Evolutionary conservation across 2,888 invertebrate genomes (phyloP).

Genomic region (Mongoloraphidia duomilia): DNA sequence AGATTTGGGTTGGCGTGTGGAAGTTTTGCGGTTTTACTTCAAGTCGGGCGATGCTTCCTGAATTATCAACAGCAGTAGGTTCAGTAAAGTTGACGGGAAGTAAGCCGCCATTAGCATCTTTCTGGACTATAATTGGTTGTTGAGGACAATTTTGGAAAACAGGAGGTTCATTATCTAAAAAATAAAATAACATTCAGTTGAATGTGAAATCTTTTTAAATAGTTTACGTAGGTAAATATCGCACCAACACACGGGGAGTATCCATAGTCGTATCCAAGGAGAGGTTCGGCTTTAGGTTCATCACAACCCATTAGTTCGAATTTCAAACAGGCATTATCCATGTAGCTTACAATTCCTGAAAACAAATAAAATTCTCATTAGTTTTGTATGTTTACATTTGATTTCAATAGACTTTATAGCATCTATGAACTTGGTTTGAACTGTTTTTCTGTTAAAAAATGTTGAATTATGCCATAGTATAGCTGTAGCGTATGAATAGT

Average conservation of each 20-base stretch:
- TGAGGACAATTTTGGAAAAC: slow-evolving; percentile 94
- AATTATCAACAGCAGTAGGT: slow-evolving; percentile 89
- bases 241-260: slow-evolving; percentile 82
- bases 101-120: slow-evolving; percentile 78
- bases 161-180: slow-evolving; percentile 83
- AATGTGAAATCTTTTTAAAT: not conserved
- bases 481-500: not conserved
- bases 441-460: not conserved
- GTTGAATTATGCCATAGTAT: not conserved
- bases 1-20: slow-evolving; percentile 72
- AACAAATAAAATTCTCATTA: not conserved
- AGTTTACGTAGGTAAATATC: slow-evolving; percentile 17
- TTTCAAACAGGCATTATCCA: slow-evolving; percentile 91
- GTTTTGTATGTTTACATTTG: not conserved
- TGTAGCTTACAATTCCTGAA: slow-evolving; percentile 81
- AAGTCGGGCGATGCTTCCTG: slow-evolving; percentile 82
- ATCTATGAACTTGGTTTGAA: no score
- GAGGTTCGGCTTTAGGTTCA: slow-evolving; percentile 63
- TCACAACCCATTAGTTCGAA: slow-evolving; percentile 95
- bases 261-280: slow-evolving; percentile 85
- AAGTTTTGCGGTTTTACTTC: slow-evolving; percentile 89
- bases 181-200: slow-evolving; percentile 3
- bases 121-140: slow-evolving; percentile 78
- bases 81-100: slow-evolving; percentile 85
- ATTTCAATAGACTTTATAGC: not conserved